A percentile compares a stretch with the other conserved stretches of the same genome.
These are phyloP conservation scores for Aphaenogaster floridana DNA, from an alignment of 1,140 invertebrate species.

Conservation along the genomic window DNA sequence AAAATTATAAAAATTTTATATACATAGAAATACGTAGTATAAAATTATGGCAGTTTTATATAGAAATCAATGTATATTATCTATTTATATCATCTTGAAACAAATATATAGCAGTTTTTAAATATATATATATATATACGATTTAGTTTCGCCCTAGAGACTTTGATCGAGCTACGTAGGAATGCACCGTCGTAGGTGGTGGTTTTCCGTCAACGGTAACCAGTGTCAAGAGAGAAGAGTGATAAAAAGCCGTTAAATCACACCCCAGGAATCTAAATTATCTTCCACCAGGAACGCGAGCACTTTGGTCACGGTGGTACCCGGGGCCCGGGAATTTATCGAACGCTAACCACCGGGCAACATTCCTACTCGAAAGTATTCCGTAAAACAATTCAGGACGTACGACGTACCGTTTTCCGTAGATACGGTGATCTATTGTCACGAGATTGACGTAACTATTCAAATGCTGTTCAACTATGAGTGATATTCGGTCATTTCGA, in stretches of 20 bases:
- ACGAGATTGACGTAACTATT: slow-evolving; percentile 33
- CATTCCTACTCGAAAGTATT: slow-evolving; percentile 81
- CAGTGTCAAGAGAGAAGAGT: slow-evolving; percentile 40
- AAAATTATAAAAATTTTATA: not conserved
- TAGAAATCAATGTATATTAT: not conserved
- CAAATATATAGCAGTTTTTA: not conserved
- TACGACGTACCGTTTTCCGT: slow-evolving; percentile 51
- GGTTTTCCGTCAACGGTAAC: slow-evolving; percentile 63
- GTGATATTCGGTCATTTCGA: not conserved
- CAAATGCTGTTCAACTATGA: not conserved
- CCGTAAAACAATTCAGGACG: slow-evolving; percentile 70
- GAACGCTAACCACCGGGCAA: slow-evolving; percentile 77
- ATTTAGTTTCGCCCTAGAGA: not conserved
- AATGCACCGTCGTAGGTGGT: slow-evolving; percentile 25
- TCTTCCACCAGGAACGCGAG: slow-evolving; percentile 77
- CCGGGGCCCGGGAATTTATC: slow-evolving; percentile 79
- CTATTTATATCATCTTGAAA: no score
- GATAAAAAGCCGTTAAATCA: slow-evolving; percentile 81
- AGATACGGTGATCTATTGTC: slow-evolving; percentile 40
- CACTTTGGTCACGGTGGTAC: slow-evolving; percentile 77
- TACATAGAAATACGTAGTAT: not conserved
- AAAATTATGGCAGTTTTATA: not conserved
- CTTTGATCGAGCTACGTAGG: slow-evolving; percentile 15
- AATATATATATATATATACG: not conserved
- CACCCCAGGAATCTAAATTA: slow-evolving; percentile 82